A percentile compares a stretch with the other conserved stretches of the same genome.
phyloP scores from a whole-genome alignment of 2,888 invertebrate genomes.

The Dascillus cervinus region DNA sequence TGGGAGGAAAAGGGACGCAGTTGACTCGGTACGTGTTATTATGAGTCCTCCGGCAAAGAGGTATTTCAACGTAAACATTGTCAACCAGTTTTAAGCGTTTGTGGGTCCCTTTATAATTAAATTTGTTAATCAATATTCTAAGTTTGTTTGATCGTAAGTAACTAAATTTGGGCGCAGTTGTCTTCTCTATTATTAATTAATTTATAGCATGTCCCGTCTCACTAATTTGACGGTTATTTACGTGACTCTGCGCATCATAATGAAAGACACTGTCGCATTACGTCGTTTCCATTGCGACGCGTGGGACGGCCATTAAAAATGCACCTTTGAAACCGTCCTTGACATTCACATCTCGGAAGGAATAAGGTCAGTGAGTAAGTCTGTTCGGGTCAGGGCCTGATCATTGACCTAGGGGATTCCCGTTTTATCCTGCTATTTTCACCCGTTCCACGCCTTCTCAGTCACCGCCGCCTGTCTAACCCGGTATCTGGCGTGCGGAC shows the following conservation, averaged over 20 bases:
- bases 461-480: constrained; percentile 16
- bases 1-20: no score
- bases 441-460: constrained; percentile 27
- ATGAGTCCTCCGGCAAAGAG: no score
- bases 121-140: constrained; percentile 14
- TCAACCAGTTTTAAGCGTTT: constrained; percentile 16
- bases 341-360: constrained; percentile 19
- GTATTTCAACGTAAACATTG: constrained; percentile 12
- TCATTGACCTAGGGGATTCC: constrained; percentile 41
- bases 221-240: constrained; percentile 11
- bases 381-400: constrained; percentile 37
- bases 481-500: constrained; percentile 11
- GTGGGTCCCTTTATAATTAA: constrained; percentile 16
- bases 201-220: constrained; percentile 10
- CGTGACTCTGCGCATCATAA: no score
- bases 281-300: no score
- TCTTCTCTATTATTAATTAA: constrained; percentile 12
- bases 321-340: constrained; percentile 18
- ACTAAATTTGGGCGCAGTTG: constrained; percentile 10
- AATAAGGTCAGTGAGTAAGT: constrained; percentile 37
- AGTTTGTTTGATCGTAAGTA: constrained; percentile 11
- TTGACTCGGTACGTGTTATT: no score
- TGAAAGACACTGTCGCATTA: no score
- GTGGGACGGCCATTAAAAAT: constrained; percentile 13
- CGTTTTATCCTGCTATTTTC: constrained; percentile 34